A percentile compares a stretch with the other conserved stretches of the same genome.
These are phyloP conservation scores for Drosophila vallismaia DNA, from an alignment of 2,888 invertebrate species.

Conservation along the genomic window DNA sequence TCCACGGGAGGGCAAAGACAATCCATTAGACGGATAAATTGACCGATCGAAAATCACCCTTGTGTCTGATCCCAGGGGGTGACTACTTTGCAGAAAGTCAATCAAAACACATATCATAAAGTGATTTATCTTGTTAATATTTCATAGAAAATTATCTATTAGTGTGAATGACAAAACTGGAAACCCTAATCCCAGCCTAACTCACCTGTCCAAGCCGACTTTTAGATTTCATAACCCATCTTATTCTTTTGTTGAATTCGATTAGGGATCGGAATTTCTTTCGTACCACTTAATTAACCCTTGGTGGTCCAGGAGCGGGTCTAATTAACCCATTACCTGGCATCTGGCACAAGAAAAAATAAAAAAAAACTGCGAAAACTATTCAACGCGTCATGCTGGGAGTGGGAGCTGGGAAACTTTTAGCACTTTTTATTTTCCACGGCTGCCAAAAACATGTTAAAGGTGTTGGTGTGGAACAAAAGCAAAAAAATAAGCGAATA, in stretches of 20 bases:
- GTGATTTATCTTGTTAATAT: not conserved
- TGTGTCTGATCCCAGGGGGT: not conserved
- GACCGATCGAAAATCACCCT: slow-evolving; percentile 37
- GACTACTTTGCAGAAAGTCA: slow-evolving; percentile 8
- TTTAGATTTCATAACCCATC: not conserved
- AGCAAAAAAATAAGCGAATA: slow-evolving; percentile 17
- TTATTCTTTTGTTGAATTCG: slow-evolving; percentile 26
- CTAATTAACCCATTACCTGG: slow-evolving; percentile 72
- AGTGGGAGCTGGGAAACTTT: slow-evolving; percentile 23
- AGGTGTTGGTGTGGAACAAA: slow-evolving; percentile 59
- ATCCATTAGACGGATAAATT: slow-evolving; percentile 18
- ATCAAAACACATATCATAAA: not conserved
- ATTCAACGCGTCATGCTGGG: slow-evolving; percentile 65
- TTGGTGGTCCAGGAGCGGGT: slow-evolving; percentile 37
- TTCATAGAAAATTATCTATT: not conserved
- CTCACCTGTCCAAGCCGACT: too few species aligned
- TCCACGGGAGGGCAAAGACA: slow-evolving; percentile 9
- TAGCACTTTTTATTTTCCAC: slow-evolving; percentile 51
- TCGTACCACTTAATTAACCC: slow-evolving; percentile 68
- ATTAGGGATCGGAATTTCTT: slow-evolving; percentile 32
- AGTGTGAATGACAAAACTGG: too few species aligned
- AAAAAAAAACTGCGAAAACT: slow-evolving; percentile 43
- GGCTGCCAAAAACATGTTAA: slow-evolving; percentile 68
- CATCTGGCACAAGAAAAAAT: slow-evolving; percentile 41
- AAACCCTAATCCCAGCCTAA: too few species aligned